Evolutionary conservation across 2,113 vertebrate species (phyloP), one percentile per base, ranked within the genome.

Genomic region (Gallinago jamesoni): DNA sequence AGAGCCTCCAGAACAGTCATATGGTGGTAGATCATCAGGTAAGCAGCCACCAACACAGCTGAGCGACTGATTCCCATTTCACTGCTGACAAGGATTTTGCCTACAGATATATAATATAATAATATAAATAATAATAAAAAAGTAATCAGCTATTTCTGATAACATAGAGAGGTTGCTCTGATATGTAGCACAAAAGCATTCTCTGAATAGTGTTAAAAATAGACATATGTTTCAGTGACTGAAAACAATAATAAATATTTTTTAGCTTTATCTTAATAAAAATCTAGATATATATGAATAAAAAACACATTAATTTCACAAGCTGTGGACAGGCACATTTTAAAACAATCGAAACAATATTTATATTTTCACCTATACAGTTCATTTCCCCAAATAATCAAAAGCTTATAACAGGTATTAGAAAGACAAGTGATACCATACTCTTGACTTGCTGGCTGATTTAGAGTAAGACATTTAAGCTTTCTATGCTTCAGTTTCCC

Each of bases 21-120:
- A 92, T 98, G 98, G 89, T 99, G 99, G 97, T 99, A 99, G 95
- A 99, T 99, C 99, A 99, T 99, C 87, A 99, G 98, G 96, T 99
- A 99, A 87, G 99, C 99, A 2, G 98, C 99, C 72, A 99, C 99
- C 69, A 99, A 98, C 80, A 98, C 98, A 1, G 99, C 99, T 0
- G 99, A 98, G 45, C 99, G 98, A 70, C 99, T 99, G 64, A 98
- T 64, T 14, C 99, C 99, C 99, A 99, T 99, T 97, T 99, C 99
- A 31, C 99, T 99, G 84, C 98, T 98, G 91, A 99, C 99, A 56
- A 99, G 98, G 88, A 99, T 98, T 92, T 99, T 99, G 66, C 99
- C 99, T 99, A 90, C 10, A 80, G 93, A 48, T 3, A n/a, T 80
- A 48, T 48, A 48, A 48, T 48, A 48, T 23, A 48, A 22, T 48